Percentiles rank a stretch among this genome's conserved stretches.
These are phyloP conservation scores for Malthinus seriepunctatus DNA, from an alignment of 2,888 invertebrate genomes.

Conservation along the genomic window DNA sequence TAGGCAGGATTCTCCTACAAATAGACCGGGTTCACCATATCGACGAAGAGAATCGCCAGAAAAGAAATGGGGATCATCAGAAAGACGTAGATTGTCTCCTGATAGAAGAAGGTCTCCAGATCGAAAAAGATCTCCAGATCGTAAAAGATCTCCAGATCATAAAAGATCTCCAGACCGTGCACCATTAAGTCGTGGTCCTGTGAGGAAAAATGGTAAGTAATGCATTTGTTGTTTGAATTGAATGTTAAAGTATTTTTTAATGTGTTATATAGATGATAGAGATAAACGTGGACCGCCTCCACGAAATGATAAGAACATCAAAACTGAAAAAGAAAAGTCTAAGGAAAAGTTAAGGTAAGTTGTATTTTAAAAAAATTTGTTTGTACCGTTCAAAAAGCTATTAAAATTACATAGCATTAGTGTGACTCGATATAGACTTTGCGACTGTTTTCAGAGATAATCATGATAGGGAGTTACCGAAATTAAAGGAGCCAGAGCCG, in stretches of 20 bases:
- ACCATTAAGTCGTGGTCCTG: slow-evolving; percentile 8
- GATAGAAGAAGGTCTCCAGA: background rate
- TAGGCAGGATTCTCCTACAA: slow-evolving; percentile 20
- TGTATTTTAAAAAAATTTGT: background rate
- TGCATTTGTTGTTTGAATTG: background rate
- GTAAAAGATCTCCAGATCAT: slow-evolving; percentile 26
- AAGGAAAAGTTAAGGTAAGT: slow-evolving; percentile 16
- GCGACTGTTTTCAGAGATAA: slow-evolving; percentile 17
- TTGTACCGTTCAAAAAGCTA: no score
- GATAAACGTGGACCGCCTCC: slow-evolving; percentile 12
- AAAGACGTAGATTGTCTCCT: background rate
- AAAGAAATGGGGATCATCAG: slow-evolving; percentile 18
- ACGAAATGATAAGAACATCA: slow-evolving; percentile 13
- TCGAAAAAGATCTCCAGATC: slow-evolving; percentile 21
- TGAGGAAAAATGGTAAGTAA: slow-evolving; percentile 24
- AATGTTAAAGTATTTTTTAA: background rate
- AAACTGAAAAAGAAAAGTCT: slow-evolving; percentile 18
- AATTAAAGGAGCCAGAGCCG: slow-evolving; percentile 72
- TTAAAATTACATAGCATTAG: no score
- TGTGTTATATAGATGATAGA: slow-evolving; percentile 13
- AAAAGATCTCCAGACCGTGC: slow-evolving; percentile 22
- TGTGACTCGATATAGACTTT: no score
- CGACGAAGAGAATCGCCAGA: slow-evolving; percentile 24
- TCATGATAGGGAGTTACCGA: slow-evolving; percentile 65
- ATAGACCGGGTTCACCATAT: background rate